Evolutionary conservation across 2,113 vertebrate genomes (phyloP), one percentile per base, ranked within the genome.

Genomic region (Cyprinodon brontotheroides): DNA sequence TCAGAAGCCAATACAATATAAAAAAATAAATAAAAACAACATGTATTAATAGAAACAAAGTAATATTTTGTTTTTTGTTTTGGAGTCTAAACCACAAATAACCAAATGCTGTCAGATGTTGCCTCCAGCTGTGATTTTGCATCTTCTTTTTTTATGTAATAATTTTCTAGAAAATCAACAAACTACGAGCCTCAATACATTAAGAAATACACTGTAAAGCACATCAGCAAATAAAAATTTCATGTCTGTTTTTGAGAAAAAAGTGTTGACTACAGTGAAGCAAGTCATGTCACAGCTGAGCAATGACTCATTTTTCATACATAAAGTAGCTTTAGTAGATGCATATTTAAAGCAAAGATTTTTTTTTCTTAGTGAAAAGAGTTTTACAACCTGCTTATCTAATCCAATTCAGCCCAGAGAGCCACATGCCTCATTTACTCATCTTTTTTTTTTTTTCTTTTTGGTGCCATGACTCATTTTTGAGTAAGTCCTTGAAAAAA

Each of bases 141-240:
- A 37, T 17, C n/a, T 67, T 47, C 48, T 65, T 39, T 68, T 70
- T 72, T 7, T 39, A 47, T 61, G 76, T 48, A 64, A 66, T 40
- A 45, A 65, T 69, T 53, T 11, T 68, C 78, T 48, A 57, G 50
- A 70, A 72, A 80, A 71, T 41, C 37, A 64, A 47, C 80, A 77
- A 86, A 79, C 72, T 80, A 70, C 78, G 63, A 80, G 68, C 12
- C 22, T 13, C 17, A 41, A n/a, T 73, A 29, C 29, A 48, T 14
- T 78, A 64, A 76, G 79, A 73, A 80, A 74, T 75, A 17, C 10
- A 68, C 72, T 65, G 71, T 62, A 22, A 65, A 59, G 12, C 60
- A 68, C 45, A 77, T 80, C 15, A 20, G 14, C 17, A 38, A 43
- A 72, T 68, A 65, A n/a, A 60, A 68, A 39, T 47, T n/a, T 36